These are phyloP conservation scores for Peromyscus attwateri DNA, from an alignment of 2,797 vertebrate genomes.

Conservation along the genomic window DNA sequence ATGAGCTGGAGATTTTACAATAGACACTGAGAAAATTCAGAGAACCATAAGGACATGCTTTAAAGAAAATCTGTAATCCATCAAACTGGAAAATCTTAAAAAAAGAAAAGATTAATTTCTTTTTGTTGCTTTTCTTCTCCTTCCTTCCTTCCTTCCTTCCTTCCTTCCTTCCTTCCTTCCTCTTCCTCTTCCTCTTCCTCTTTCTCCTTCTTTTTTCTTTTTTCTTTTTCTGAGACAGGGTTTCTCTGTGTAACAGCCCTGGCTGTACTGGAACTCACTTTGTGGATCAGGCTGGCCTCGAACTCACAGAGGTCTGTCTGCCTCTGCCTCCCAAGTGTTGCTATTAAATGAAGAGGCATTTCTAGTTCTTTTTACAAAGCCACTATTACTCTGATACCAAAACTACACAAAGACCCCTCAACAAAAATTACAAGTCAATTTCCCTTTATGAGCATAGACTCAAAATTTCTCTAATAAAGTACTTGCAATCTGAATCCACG, in stretches of 20 bases:
- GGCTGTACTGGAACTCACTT: not conserved
- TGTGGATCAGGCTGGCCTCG: not conserved
- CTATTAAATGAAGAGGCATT: not conserved
- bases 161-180: too few species aligned
- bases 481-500: not conserved
- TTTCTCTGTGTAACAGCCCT: not conserved
- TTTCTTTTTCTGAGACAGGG: too few species aligned
- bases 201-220: too few species aligned
- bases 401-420: not conserved
- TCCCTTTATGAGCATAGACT: not conserved
- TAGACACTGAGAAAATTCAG: not conserved
- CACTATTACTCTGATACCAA: not conserved
- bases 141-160: too few species aligned
- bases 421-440: not conserved
- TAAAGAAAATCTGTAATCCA: too few species aligned
- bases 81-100: not conserved
- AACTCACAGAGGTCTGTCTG: not conserved
- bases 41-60: not conserved
- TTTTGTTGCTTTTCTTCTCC: not conserved
- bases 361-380: not conserved
- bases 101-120: not conserved
- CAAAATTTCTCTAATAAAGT: not conserved
- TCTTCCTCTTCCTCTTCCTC: too few species aligned
- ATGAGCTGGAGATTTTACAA: not conserved
- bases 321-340: not conserved